A percentile compares a stretch with the other conserved stretches of the same genome.
phyloP scores from a whole-genome alignment of 2,888 invertebrate genomes.

The Diarsia dahlii region DNA sequence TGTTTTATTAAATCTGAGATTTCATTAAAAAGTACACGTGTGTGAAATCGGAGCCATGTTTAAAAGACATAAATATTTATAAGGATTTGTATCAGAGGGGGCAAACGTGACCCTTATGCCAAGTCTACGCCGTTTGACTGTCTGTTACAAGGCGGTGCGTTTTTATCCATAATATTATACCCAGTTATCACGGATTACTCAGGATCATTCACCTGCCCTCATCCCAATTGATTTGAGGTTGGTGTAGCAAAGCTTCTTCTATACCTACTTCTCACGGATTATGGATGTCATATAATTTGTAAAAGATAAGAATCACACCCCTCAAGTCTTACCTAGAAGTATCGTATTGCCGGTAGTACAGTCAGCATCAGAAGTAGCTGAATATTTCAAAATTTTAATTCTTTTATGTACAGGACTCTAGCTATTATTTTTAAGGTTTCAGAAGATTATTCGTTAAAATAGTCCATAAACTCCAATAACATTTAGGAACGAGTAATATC shows the following conservation, averaged over 20 bases:
- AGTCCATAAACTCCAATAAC: no score
- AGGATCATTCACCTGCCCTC: no score
- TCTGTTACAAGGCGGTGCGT: background rate
- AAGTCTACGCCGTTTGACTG: background rate
- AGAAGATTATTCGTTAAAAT: no score
- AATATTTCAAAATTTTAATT: no score
- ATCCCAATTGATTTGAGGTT: no score
- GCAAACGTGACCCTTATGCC: background rate
- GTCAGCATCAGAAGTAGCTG: no score
- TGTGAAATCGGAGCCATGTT: background rate
- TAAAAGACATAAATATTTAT: background rate
- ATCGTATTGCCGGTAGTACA: background rate
- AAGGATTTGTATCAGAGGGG: background rate
- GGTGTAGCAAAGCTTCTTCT: background rate
- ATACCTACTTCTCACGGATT: background rate
- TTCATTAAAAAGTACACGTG: background rate
- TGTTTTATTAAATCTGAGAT: constrained; percentile 1
- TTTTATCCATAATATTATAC: no score
- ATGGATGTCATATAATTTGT: background rate
- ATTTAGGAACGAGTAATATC: no score
- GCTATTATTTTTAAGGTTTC: no score
- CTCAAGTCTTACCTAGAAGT: background rate
- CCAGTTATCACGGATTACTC: no score
- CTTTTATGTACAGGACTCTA: no score
- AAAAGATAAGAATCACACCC: background rate